These are phyloP conservation scores for Arenaria interpres DNA, from an alignment of 2,113 vertebrate genomes.

Conservation along the genomic window DNA sequence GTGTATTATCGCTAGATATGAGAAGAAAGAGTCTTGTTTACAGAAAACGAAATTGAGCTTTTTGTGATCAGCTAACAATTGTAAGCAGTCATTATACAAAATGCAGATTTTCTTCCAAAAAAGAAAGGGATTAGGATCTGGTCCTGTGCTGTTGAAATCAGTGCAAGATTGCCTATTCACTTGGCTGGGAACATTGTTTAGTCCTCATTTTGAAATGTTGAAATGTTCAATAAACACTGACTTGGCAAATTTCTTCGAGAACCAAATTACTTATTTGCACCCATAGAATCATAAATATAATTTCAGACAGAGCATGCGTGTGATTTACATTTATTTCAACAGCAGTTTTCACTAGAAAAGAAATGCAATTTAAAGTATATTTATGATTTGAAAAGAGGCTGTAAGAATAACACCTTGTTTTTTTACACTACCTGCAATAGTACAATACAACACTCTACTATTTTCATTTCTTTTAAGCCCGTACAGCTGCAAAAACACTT, in stretches of 20 bases:
- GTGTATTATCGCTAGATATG: not conserved
- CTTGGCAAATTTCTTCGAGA: not conserved
- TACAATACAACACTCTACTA: not conserved
- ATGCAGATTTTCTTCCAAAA: not conserved
- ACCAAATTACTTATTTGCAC: not conserved
- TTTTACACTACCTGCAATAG: conserved; percentile 21
- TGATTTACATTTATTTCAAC: conserved; percentile 16
- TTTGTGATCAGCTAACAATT: not conserved
- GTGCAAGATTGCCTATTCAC: not conserved
- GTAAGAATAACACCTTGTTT: not conserved
- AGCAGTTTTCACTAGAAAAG: not conserved
- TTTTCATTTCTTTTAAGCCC: not conserved
- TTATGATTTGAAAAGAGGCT: not conserved
- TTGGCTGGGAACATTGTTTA: not conserved
- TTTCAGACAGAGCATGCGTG: not conserved
- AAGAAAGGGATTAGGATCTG: not conserved
- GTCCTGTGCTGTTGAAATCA: not conserved
- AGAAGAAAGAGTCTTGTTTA: not conserved
- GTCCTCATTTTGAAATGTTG: not conserved
- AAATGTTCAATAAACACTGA: conserved; percentile 2
- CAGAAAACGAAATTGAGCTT: not conserved
- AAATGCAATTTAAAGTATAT: not conserved
- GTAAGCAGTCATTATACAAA: not conserved
- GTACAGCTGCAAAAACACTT: not conserved
- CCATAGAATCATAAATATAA: conserved; percentile 15